Evolutionary conservation across 2,797 vertebrate genomes (phyloP).

Genomic region (Arctocebus calabarensis): DNA sequence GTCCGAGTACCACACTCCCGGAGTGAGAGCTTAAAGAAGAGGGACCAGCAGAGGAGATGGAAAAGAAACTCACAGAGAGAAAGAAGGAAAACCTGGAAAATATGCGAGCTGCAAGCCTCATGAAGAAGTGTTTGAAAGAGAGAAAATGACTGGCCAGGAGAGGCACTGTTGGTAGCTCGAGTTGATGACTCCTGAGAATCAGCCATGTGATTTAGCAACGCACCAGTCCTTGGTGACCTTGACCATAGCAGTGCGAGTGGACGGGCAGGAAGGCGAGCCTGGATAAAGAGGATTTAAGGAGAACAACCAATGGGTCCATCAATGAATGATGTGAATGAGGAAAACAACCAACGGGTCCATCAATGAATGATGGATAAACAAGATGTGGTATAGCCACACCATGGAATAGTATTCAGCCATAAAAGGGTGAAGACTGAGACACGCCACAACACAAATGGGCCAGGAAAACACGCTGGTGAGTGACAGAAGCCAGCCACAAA

Average conservation of each 20-base stretch:
- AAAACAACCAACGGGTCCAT: not conserved
- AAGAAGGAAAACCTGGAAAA: not conserved
- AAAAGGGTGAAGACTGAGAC: not conserved
- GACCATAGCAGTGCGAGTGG: too few relatives aligned
- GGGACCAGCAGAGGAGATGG: not conserved
- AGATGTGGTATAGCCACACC: too few relatives aligned
- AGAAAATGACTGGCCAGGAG: not conserved
- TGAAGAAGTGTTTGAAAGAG: not conserved
- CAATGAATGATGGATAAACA: not conserved
- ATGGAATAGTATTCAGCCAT: not conserved
- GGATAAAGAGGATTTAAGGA: not conserved
- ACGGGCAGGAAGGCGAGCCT: not conserved
- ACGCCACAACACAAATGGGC: not conserved
- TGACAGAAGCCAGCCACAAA: not conserved
- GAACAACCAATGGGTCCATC: not conserved
- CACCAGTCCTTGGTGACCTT: not conserved
- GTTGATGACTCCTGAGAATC: not conserved
- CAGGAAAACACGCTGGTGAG: not conserved
- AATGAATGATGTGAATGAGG: not conserved
- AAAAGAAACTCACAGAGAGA: not conserved
- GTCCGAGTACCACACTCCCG: not conserved
- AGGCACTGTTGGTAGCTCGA: not conserved
- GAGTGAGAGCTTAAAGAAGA: not conserved
- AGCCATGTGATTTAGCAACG: not conserved
- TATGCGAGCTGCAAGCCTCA: not conserved